A percentile compares a stretch with the other conserved stretches of the same genome.
Conservation (phyloP, 1,140 invertebrate genomes). For the Laupala kohalensis region DNA sequence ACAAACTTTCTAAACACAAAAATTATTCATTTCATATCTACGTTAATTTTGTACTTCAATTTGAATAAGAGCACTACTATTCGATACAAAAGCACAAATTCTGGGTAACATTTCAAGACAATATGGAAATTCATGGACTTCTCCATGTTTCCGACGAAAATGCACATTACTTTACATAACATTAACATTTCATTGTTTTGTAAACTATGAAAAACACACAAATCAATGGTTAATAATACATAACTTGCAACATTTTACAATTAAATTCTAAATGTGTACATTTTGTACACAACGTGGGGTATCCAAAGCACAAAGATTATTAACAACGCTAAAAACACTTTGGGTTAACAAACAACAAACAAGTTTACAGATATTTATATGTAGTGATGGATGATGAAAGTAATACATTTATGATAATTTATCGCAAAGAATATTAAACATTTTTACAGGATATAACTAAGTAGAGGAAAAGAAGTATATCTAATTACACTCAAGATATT, state of each 20-base stretch:
- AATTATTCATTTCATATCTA: too few species aligned
- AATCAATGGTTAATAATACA: not conserved
- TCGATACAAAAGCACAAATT: not conserved
- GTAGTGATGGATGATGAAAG: not conserved
- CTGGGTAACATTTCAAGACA: not conserved
- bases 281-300: not conserved
- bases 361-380: not conserved
- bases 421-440: not conserved
- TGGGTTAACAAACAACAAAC: not conserved
- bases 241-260: not conserved
- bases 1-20: too few species aligned
- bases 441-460: not conserved
- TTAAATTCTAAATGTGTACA: not conserved
- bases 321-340: not conserved
- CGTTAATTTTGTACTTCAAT: too few species aligned
- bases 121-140: not conserved
- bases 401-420: not conserved
- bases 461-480: not conserved
- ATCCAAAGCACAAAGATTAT: not conserved
- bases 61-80: not conserved
- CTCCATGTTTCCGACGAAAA: not conserved
- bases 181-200: not conserved
- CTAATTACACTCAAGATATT: not conserved
- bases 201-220: not conserved
- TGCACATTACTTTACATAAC: not conserved